A percentile compares a stretch with the other conserved stretches of the same genome.
phyloP scores from a whole-genome alignment of 2,888 invertebrate species.

The Pheosia gnoma region DNA sequence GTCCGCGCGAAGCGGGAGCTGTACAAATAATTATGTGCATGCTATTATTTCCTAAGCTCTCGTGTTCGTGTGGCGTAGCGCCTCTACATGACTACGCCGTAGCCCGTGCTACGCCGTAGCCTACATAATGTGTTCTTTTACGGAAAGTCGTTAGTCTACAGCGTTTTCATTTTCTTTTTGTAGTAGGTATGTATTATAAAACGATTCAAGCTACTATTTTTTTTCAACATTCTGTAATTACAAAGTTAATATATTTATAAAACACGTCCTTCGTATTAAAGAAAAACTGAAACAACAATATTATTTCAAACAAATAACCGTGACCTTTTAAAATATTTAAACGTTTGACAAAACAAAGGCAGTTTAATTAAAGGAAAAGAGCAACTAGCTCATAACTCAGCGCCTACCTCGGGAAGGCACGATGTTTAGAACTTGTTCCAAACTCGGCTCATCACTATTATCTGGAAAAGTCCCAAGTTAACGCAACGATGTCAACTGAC shows the following conservation, averaged over 20 bases:
- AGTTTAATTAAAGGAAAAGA: conserved; percentile 5
- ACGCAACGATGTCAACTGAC: background rate
- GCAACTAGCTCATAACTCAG: conserved; percentile 4
- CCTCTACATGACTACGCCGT: conserved; percentile 28
- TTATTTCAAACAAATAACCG: background rate
- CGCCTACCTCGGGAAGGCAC: conserved; percentile 1
- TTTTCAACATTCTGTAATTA: background rate
- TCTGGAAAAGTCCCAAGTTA: background rate
- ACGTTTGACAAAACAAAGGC: conserved; percentile 2
- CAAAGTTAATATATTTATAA: background rate
- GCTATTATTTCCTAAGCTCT: conserved; percentile 72
- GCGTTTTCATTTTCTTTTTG: too few species aligned
- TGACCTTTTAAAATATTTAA: background rate
- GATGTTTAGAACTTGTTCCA: background rate
- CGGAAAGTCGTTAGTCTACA: too few species aligned
- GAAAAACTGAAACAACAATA: background rate
- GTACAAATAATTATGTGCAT: conserved; percentile 83
- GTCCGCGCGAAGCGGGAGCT: conserved; percentile 71
- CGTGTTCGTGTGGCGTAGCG: conserved; percentile 17
- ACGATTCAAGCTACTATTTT: background rate
- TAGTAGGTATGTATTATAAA: too few species aligned
- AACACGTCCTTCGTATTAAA: background rate
- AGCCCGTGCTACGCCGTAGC: conserved; percentile 30
- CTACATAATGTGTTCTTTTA: background rate
- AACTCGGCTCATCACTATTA: conserved; percentile 4